Evolutionary conservation across 2,888 invertebrate species (phyloP).

Genomic region (Saturnia pavonia): DNA sequence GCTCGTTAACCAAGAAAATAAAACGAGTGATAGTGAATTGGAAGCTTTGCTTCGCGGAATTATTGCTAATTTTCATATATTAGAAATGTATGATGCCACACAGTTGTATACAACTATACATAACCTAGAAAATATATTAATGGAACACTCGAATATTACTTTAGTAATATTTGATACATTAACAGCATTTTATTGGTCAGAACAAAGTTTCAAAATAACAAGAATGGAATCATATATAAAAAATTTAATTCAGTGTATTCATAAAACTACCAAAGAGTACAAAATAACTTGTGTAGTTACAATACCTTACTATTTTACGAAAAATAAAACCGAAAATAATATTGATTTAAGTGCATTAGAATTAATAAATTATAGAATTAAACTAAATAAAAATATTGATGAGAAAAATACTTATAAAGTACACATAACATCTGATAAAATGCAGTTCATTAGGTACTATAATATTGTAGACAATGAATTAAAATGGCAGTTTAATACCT

Average conservation of each 20-base stretch:
- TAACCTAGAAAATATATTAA: conserved; percentile 66
- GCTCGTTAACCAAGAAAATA: conserved; percentile 20
- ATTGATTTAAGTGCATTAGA: conserved; percentile 46
- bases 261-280: conserved; percentile 71
- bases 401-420: conserved; percentile 28
- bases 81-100: conserved; percentile 65
- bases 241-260: conserved; percentile 63
- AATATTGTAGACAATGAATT: conserved; percentile 29
- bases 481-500: conserved; percentile 29
- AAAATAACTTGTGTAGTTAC: conserved; percentile 78
- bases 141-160: conserved; percentile 59
- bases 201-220: conserved; percentile 66
- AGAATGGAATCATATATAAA: conserved; percentile 78
- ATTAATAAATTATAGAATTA: conserved; percentile 37
- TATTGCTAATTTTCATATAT: conserved; percentile 51
- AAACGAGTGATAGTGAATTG: conserved; percentile 27
- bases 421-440: conserved; percentile 34
- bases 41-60: conserved; percentile 37
- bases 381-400: conserved; percentile 27
- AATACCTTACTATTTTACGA: conserved; percentile 75
- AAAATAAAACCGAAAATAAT: conserved; percentile 56
- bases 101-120: conserved; percentile 69
- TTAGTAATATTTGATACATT: conserved; percentile 69
- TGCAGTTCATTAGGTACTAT: conserved; percentile 30
- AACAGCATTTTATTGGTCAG: conserved; percentile 79